Evolutionary conservation across 2,113 vertebrate species (phyloP).

Genomic region (Myiopsitta monachus): DNA sequence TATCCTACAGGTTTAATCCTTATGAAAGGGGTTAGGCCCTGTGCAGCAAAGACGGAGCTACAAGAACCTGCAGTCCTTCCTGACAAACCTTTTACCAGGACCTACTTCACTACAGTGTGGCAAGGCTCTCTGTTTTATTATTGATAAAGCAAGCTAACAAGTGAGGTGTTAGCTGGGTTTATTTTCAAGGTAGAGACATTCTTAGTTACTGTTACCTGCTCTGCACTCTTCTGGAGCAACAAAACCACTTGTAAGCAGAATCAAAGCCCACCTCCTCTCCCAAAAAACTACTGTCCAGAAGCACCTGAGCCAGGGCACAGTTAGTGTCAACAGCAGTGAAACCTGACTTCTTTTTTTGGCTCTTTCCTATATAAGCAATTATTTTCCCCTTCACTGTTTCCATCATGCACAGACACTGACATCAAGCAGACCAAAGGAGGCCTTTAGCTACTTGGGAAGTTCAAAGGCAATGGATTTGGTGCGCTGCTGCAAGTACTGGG

Average conservation of each 20-base stretch:
- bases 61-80: not conserved
- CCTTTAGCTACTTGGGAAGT: not conserved
- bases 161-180: not conserved
- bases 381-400: not conserved
- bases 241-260: not conserved
- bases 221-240: not conserved
- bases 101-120: not conserved
- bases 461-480: not conserved
- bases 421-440: not conserved
- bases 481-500: not conserved
- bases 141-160: not conserved
- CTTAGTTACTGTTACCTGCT: not conserved
- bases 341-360: not conserved
- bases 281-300: not conserved
- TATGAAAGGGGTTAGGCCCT: not conserved
- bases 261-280: not conserved
- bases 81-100: not conserved
- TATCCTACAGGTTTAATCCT: not conserved
- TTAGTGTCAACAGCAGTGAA: not conserved
- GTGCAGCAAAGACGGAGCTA: not conserved
- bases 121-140: not conserved
- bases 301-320: not conserved
- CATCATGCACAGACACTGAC: not conserved
- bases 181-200: constrained; percentile 18
- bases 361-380: not conserved